Evolutionary conservation across 1,140 invertebrate species (phyloP), one percentile per base, ranked within the genome.

Genomic region (Nephila pilipes): DNA sequence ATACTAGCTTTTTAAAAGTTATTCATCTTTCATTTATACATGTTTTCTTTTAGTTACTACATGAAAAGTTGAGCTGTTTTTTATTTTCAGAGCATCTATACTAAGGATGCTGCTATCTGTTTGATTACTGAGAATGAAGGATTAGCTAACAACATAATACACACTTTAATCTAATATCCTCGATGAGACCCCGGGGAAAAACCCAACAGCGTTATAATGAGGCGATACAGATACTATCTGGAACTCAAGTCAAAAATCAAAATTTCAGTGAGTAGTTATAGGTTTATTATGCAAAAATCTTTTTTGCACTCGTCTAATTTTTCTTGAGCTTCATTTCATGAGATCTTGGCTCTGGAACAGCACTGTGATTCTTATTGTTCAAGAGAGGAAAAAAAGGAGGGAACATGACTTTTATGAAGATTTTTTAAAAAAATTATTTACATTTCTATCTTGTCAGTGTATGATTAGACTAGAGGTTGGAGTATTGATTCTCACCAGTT

Each of bases 161-260:
- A 88, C 36, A 75, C 36, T 38, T 88, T 46, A 8, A 32, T 80
- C 54, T 79, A 20, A 57, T 25, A n/a, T 90, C 75, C 38, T 32
- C 25, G 10, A 83, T 83, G 79, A 83, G 90, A 36, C 90, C 75
- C 22, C 83, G 80, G 55, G 90, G 80, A 16, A 85, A 83, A 81
- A 83, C 58, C 12, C 90, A 91, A 75, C 54, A 79, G 58, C 57
- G 55, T 32, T 91, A 91, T 65, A 81, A 91, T 83, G 90, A 91
- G 83, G 90, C 90, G 16, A 83, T 91, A 63, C 90, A 91, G 80
- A 91, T 81, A 38, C 46, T 91, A 25, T 91, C 90, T 85, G 79
- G 90, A n/a, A 91, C 60, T 36, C 55, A 60, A 63, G 32, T 65
- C 75, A 57, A 75, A 75, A 91, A 91, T 60, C 90, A 90, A 80